Percentiles rank a stretch among this genome's conserved stretches.
Conservation (phyloP, 2,888 invertebrate species). For the Chrysolina oricalcia region DNA sequence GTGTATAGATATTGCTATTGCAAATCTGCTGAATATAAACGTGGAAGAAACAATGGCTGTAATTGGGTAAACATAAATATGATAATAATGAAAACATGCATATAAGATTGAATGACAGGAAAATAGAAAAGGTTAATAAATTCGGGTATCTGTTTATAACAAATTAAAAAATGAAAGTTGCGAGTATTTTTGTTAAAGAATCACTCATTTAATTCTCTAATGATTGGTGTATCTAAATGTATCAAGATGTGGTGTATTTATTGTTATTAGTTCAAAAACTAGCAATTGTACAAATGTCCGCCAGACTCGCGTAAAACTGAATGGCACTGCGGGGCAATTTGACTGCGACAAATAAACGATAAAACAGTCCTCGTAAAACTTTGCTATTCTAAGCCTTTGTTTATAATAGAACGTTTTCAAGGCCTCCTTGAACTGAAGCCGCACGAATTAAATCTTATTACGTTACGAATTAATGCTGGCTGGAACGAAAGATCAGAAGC, state of each 20-base stretch:
- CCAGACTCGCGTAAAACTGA: background rate
- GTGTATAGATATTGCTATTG: no score
- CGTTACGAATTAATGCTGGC: conserved; percentile 40
- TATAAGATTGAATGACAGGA: no score
- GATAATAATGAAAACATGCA: no score
- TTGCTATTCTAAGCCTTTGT: conserved; percentile 27
- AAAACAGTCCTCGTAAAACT: conserved; percentile 23
- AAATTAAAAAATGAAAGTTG: no score
- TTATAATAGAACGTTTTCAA: conserved; percentile 34
- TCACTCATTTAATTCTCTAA: no score
- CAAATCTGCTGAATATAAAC: no score
- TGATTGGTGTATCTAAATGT: no score
- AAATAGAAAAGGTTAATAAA: no score
- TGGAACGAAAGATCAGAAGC: conserved; percentile 30
- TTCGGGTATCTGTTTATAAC: no score
- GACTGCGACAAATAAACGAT: conserved; percentile 8
- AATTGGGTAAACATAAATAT: no score
- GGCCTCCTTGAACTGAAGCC: conserved; percentile 48
- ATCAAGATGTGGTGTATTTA: background rate
- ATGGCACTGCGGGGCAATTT: background rate
- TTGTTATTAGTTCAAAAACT: background rate
- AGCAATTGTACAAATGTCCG: background rate
- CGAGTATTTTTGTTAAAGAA: no score
- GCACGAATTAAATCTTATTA: conserved; percentile 51
- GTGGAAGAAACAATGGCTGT: no score